Conservation (phyloP, 2,888 invertebrate species). For the Dasysyrphus albostriatus region DNA sequence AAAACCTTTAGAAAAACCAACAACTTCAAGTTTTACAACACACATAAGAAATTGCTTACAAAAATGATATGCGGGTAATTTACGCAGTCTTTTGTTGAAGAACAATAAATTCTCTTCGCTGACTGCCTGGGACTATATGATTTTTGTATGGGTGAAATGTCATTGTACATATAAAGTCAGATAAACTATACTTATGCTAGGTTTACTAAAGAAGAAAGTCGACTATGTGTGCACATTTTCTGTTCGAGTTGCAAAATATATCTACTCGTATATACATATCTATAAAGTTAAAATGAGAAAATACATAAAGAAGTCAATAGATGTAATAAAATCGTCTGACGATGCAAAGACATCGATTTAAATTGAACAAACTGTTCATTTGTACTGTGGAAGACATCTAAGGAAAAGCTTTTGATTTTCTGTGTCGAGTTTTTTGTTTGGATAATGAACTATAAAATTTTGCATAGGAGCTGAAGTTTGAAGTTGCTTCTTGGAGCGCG, state of each 20-base stretch:
- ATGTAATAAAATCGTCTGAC: constrained; percentile 29
- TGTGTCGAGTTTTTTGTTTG: too few relatives aligned
- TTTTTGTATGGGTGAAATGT: neutral
- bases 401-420: too few relatives aligned
- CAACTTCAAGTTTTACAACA: neutral
- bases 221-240: neutral
- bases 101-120: constrained; percentile 6
- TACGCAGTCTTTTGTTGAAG: constrained; percentile 27
- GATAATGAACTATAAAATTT: too few relatives aligned
- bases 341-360: neutral
- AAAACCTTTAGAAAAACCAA: neutral
- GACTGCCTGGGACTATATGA: constrained; percentile 1
- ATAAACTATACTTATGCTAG: neutral
- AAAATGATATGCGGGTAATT: constrained; percentile 59
- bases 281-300: neutral
- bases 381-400: neutral
- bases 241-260: constrained; percentile 2
- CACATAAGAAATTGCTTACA: constrained; percentile 45
- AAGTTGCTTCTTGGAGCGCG: too few relatives aligned
- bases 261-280: neutral
- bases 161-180: constrained; percentile 18
- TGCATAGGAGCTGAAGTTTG: too few relatives aligned
- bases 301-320: constrained; percentile 12
- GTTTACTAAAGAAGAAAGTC: constrained; percentile 2
- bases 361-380: neutral